phyloP scores from a whole-genome alignment of 2,113 vertebrate species.

The Hassar affinis region DNA sequence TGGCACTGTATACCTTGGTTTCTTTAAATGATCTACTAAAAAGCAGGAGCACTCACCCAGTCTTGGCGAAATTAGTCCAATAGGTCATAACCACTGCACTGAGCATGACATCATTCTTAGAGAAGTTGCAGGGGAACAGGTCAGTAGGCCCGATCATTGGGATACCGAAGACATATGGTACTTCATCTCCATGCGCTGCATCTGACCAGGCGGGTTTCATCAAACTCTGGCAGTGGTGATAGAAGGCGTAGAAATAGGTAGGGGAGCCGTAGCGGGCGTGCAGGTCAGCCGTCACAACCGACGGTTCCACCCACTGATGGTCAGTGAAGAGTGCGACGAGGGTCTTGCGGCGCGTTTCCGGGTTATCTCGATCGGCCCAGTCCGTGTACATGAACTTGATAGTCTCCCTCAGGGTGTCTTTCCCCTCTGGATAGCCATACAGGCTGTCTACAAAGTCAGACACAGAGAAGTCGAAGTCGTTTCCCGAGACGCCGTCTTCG shows the following conservation, averaged over 20 bases:
- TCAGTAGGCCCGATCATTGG: constrained; percentile 98
- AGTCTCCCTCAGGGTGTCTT: constrained; percentile 94
- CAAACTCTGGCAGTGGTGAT: constrained; percentile 99
- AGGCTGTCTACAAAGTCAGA: constrained; percentile 98
- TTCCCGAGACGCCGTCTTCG: constrained; percentile 94
- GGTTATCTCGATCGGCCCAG: constrained; percentile 97
- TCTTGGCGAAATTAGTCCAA: constrained; percentile 99
- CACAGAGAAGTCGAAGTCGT: constrained; percentile 96
- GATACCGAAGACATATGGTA: constrained; percentile 96
- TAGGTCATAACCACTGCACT: constrained; percentile 99
- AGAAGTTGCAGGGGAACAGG: constrained; percentile 98
- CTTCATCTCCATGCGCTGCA: constrained; percentile 95
- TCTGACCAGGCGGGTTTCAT: constrained; percentile 99
- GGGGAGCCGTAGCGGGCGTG: constrained; percentile 96
- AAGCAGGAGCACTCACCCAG: constrained; percentile 81
- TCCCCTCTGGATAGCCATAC: constrained; percentile 96
- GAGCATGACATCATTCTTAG: constrained; percentile 98
- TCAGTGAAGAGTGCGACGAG: constrained; percentile 97
- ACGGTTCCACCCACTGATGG: constrained; percentile 98
- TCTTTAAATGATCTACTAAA: background rate
- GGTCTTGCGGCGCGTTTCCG: constrained; percentile 93
- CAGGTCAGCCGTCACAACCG: constrained; percentile 93
- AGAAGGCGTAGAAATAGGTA: constrained; percentile 98
- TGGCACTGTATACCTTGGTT: background rate
- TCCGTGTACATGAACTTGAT: constrained; percentile 99